Evolutionary conservation across 2,797 vertebrate genomes (phyloP), one percentile per base, ranked within the genome.

Genomic region (Prunella strophiata): DNA sequence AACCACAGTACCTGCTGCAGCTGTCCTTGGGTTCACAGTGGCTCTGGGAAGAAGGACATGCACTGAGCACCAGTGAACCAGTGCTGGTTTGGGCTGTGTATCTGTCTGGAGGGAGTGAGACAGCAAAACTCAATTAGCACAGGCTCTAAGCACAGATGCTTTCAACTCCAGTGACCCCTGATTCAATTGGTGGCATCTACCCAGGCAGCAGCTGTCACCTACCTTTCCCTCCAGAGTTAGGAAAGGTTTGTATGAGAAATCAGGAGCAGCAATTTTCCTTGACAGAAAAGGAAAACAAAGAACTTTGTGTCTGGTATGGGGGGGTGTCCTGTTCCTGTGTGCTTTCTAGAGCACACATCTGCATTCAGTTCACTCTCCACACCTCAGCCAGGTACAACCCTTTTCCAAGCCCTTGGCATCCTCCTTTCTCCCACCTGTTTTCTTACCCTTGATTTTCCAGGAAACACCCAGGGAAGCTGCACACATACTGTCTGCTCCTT

Each of bases 281-380:
- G 70, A 48, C 51, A 74, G 61, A 80, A 87, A 72, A 85, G 48
- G 40, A 92, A 93, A 92, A 83, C 23, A 93, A 80, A 93, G n/a
- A 30, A 7, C 2, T 83, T 91, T 70, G 17, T 62, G 34, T 25
- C 30, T 65, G 45, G 30, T 15, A 47, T 34, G 52, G 43, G 89
- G 26, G 6, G 13, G 11, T 50, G 7, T 21, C 85, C 40, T 75
- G 10, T 61, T 78, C 15, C 34, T 34, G 34, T 34, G 34, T 86
- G 23, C 7, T 90, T 84, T 88, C 43, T 43, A n/a, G 23, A 30
- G 51, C 58, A 59, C 48, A 67, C 6, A 78, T 42, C 45, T 89
- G 58, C 51, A 42, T 55, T 72, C 23, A 29, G 4, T 59, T 84
- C 73, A 10, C 38, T 81, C 70, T 88, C 38, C 55, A 79, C 38